phyloP scores from a whole-genome alignment of 2,888 invertebrate genomes.

The Dicyrtoma fusca region DNA sequence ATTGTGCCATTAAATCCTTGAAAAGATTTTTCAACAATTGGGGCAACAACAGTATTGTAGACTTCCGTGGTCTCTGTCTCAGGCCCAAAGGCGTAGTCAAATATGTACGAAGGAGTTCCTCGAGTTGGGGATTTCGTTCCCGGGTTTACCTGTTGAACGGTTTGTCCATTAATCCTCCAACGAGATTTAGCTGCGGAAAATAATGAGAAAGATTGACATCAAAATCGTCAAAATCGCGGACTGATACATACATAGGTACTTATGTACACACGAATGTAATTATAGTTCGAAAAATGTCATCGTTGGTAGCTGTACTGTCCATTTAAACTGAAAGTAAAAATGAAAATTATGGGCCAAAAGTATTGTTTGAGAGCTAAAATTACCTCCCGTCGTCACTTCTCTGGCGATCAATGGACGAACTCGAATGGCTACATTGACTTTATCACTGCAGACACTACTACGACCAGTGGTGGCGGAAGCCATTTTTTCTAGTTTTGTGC shows the following conservation, averaged over 20 bases:
- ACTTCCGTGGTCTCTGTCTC: conserved; percentile 66
- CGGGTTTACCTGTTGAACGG: conserved; percentile 66
- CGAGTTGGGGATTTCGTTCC: conserved; percentile 58
- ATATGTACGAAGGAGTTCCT: conserved; percentile 57
- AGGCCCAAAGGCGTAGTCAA: conserved; percentile 75
- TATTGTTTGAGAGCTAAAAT: background rate
- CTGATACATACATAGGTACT: background rate
- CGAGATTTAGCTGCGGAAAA: conserved; percentile 21
- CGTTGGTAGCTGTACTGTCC: no score
- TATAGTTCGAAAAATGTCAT: background rate
- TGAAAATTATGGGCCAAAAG: no score
- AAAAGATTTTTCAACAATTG: conserved; percentile 72
- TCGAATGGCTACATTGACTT: conserved; percentile 76
- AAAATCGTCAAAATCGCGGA: conserved; percentile 17
- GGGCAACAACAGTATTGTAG: conserved; percentile 70
- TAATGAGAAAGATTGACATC: no score
- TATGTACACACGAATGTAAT: background rate
- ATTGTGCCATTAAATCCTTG: conserved; percentile 83
- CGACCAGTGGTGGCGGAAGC: no score
- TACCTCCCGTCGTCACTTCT: conserved; percentile 63
- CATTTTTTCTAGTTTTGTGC: no score
- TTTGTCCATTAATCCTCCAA: conserved; percentile 65
- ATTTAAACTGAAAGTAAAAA: no score
- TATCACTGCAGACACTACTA: conserved; percentile 58
- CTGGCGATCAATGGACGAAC: conserved; percentile 70